Base-by-base conservation (phyloP, 2,888 invertebrate genomes). In the Rhaphigaster nebulosa region DNA sequence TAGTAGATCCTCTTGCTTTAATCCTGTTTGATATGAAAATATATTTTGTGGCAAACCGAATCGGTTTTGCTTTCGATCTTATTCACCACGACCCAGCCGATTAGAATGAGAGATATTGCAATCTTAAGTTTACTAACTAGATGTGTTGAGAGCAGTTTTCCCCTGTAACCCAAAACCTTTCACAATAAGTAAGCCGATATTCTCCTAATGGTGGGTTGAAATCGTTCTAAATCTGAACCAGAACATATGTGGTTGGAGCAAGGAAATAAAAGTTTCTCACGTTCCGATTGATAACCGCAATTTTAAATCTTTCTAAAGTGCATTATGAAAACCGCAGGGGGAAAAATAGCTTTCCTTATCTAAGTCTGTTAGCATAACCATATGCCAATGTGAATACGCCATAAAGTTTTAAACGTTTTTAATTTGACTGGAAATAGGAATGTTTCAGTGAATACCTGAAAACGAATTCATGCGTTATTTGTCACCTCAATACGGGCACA, bases 281-380 rank as follows among this genome's bases (percentile, higher is more conserved):
- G 65, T 65, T 65, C 18, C 29, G 65, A 29, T 29, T 18, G 23
- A 29, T 29, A 65, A 65, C 65, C 65, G 29, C 65, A 65, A 65
- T 65, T 65, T 65, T 65, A 65, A 65, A 65, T 65, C 65, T 65
- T 65, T 18, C 65, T 65, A 29, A 65, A 65, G 65, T 65, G 65
- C 65, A 65, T 65, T 65, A 60, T 60, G 65, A 34, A 65, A 65
- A 65, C 65, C 65, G 18, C 65, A 65, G 29, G 29, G n/a, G 18
- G 18, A 65, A 65, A 60, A 65, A 29, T 29, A 65, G 18, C 29
- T 29, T 65, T 65, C 29, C 65, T 29, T 15, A n/a, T 60, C 10
- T 18, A 45, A 4, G 15, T 65, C 29, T 65, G 15, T 29, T 65
- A 29, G 34, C 65, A 29, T 65, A 65, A 65, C 65, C 29, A 29